These are phyloP conservation scores for Rhyzopertha dominica DNA, from an alignment of 1,140 invertebrate genomes.

Conservation along the genomic window DNA sequence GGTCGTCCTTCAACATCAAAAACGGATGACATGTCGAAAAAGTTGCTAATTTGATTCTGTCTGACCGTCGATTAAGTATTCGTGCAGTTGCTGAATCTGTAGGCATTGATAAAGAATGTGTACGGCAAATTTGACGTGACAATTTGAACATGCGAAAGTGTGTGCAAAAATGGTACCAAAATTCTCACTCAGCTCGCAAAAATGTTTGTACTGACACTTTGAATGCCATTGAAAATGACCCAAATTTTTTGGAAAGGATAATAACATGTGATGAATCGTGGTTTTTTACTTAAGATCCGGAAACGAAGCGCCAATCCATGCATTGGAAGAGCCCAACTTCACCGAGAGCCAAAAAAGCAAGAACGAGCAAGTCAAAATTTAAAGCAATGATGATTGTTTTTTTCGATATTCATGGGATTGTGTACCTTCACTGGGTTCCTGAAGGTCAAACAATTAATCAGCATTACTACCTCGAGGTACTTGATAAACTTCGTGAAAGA, in stretches of 20 bases:
- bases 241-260: slow-evolving; percentile 1
- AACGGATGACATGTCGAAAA: too few species aligned
- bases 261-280: neutral
- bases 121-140: too few species aligned
- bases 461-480: neutral
- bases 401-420: slow-evolving; percentile 33
- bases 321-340: slow-evolving; percentile 1
- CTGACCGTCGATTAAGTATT: too few species aligned
- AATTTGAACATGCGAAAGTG: too few species aligned
- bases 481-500: slow-evolving; percentile 1
- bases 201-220: too few species aligned
- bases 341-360: slow-evolving; percentile 30
- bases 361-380: slow-evolving; percentile 26
- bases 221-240: slow-evolving; percentile 2
- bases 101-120: too few species aligned
- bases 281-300: too few species aligned
- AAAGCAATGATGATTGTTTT: slow-evolving; percentile 40
- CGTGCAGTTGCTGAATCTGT: too few species aligned
- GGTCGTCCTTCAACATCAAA: too few species aligned
- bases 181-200: slow-evolving; percentile 1
- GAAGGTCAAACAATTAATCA: slow-evolving; percentile 16
- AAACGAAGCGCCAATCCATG: neutral
- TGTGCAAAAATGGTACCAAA: slow-evolving; percentile 3
- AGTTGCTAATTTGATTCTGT: too few species aligned
- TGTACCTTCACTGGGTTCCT: slow-evolving; percentile 36